Evolutionary conservation across 1,140 invertebrate species (phyloP).

Genomic region (Rhynchophorus ferrugineus): DNA sequence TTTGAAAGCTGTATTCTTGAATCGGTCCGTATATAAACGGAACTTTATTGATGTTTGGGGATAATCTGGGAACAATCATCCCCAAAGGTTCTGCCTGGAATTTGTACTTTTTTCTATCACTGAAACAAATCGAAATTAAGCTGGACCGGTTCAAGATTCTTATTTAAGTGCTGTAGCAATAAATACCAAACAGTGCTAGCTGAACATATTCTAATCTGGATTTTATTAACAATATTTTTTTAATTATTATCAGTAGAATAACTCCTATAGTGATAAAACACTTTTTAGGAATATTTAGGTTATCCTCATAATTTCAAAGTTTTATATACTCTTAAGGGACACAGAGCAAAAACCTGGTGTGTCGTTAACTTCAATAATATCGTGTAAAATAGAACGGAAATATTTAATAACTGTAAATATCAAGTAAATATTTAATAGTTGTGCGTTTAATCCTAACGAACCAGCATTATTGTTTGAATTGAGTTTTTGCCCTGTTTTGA

Average conservation of each 20-base stretch:
- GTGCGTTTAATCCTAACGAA: background rate
- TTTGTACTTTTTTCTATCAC: conserved; percentile 8
- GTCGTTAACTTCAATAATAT: too few relatives aligned
- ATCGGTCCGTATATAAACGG: background rate
- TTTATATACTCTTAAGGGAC: conserved; percentile 1
- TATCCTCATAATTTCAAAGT: conserved; percentile 19
- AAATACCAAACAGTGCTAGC: conserved; percentile 12
- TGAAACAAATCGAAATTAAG: background rate
- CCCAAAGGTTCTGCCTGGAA: conserved; percentile 10
- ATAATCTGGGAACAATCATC: conserved; percentile 12
- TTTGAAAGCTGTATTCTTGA: conserved; percentile 6
- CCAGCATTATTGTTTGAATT: background rate
- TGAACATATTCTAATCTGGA: conserved; percentile 16
- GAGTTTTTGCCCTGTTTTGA: background rate
- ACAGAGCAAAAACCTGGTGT: background rate
- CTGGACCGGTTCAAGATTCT: background rate
- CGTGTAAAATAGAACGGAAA: too few relatives aligned
- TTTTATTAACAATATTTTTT: conserved; percentile 13
- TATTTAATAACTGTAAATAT: too few relatives aligned
- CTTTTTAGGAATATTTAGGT: conserved; percentile 4
- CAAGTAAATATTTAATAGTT: background rate
- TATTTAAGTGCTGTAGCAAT: conserved; percentile 7
- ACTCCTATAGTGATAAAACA: conserved; percentile 1
- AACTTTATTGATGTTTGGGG: conserved; percentile 4
- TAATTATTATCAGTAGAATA: conserved; percentile 4